Conservation (phyloP, 1,140 invertebrate genomes). For the Heliconius hermathena region DNA sequence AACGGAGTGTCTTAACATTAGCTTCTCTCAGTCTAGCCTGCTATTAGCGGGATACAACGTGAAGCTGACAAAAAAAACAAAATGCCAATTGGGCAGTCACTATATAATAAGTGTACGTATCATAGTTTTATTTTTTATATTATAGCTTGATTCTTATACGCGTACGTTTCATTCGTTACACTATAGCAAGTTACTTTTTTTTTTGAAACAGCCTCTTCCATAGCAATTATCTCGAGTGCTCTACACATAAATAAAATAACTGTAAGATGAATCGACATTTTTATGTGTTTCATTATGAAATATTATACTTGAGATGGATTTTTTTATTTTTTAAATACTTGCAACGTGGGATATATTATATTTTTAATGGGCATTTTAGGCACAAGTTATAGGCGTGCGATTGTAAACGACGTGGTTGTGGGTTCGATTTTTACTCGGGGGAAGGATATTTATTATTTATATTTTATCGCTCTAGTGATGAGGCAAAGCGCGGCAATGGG, state of each 20-base stretch:
- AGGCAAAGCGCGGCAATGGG: too few relatives aligned
- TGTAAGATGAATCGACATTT: conserved; percentile 3
- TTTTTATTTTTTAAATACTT: too few relatives aligned
- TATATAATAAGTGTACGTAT: not conserved
- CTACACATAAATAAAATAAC: conserved; percentile 11
- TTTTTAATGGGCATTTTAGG: too few relatives aligned
- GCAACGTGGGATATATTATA: too few relatives aligned
- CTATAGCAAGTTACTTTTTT: not conserved
- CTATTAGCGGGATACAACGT: not conserved
- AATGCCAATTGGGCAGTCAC: not conserved
- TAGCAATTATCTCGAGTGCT: conserved; percentile 31
- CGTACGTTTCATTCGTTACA: not conserved
- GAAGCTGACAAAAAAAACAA: not conserved
- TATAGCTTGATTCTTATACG: not conserved
- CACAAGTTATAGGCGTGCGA: too few relatives aligned
- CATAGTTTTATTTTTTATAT: not conserved
- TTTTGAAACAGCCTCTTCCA: conserved; percentile 28
- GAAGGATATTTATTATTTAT: too few relatives aligned
- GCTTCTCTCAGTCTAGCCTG: not conserved
- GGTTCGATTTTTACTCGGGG: too few relatives aligned
- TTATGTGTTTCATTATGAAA: not conserved
- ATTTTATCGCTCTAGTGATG: too few relatives aligned
- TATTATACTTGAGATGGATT: not conserved
- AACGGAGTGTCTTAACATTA: not conserved
- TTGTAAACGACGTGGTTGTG: too few relatives aligned